Evolutionary conservation across 1,140 invertebrate species (phyloP).

Genomic region (Drosophila baimaii): DNA sequence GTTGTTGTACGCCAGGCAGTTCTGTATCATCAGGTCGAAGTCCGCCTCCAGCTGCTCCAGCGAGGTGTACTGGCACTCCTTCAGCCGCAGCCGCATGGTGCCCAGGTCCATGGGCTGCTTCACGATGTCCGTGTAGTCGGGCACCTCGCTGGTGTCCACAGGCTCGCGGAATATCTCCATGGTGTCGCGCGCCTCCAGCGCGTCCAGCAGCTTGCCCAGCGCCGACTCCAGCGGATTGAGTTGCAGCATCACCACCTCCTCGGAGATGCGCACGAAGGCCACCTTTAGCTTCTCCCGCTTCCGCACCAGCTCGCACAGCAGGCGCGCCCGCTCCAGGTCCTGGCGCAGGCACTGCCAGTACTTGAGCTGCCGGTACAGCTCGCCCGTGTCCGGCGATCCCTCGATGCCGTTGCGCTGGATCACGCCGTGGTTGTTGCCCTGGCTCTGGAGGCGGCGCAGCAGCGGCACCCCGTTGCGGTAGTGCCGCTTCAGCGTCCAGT

Average conservation of each 20-base stretch:
- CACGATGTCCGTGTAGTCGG: slow-evolving; percentile 96
- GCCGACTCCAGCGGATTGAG: slow-evolving; percentile 92
- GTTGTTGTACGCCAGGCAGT: slow-evolving; percentile 97
- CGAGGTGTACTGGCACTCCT: slow-evolving; percentile 90
- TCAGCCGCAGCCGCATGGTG: slow-evolving; percentile 94
- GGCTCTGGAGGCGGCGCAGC: slow-evolving; percentile 92
- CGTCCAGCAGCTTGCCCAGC: slow-evolving; percentile 90
- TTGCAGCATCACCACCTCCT: slow-evolving; percentile 92
- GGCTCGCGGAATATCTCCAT: slow-evolving; percentile 96
- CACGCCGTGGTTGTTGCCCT: slow-evolving; percentile 85
- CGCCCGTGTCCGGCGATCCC: slow-evolving; percentile 87
- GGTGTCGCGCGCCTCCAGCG: slow-evolving; percentile 91
- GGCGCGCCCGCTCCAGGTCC: slow-evolving; percentile 95
- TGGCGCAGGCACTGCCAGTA: slow-evolving; percentile 98
- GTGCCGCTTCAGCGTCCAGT: slow-evolving; percentile 98
- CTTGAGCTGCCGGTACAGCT: slow-evolving; percentile 94
- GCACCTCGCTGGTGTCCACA: slow-evolving; percentile 95
- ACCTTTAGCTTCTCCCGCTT: slow-evolving; percentile 98
- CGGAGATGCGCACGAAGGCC: slow-evolving; percentile 92
- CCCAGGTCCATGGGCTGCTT: slow-evolving; percentile 98
- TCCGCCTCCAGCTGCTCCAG: slow-evolving; percentile 93
- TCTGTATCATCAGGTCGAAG: slow-evolving; percentile 97
- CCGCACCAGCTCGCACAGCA: slow-evolving; percentile 96
- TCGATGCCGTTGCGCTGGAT: slow-evolving; percentile 84
- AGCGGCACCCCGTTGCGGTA: slow-evolving; percentile 98